Conservation (phyloP, 2,888 invertebrate genomes). For the Caprella mutica region DNA sequence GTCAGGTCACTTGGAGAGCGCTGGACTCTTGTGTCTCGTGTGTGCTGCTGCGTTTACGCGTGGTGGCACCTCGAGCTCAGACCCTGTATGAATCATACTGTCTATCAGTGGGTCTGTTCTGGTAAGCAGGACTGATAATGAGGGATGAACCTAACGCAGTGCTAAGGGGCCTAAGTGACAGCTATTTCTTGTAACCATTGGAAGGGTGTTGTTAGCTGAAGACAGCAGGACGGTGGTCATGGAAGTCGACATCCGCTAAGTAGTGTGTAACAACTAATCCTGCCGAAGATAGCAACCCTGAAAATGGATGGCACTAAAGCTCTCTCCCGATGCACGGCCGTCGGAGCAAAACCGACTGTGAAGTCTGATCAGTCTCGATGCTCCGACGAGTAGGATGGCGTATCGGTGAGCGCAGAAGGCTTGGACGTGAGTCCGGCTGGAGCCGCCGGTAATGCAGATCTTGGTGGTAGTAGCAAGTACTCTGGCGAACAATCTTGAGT, state of each 20-base stretch:
- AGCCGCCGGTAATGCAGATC: conserved; percentile 47
- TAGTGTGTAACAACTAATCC: conserved; percentile 54
- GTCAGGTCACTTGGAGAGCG: no score
- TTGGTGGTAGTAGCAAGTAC: conserved; percentile 62
- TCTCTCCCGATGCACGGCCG: conserved; percentile 47
- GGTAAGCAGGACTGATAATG: conserved; percentile 70
- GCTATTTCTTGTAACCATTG: conserved; percentile 50
- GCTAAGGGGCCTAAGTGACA: conserved; percentile 55
- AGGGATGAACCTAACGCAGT: conserved; percentile 62
- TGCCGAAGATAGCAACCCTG: conserved; percentile 39
- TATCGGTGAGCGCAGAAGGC: conserved; percentile 51
- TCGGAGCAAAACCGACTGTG: conserved; percentile 1
- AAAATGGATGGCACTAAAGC: conserved; percentile 35
- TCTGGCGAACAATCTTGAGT: conserved; percentile 49
- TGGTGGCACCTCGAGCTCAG: no score
- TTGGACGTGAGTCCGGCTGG: conserved; percentile 48
- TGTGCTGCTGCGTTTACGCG: no score
- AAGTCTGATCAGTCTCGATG: conserved; percentile 39
- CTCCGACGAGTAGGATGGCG: conserved; percentile 52
- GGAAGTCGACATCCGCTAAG: conserved; percentile 60
- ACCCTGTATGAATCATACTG: no score
- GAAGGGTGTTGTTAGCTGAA: conserved; percentile 34
- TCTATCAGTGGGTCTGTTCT: conserved; percentile 62
- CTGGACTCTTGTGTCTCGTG: no score
- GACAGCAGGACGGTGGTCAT: conserved; percentile 47